Evolutionary conservation across 1,140 invertebrate species (phyloP), one percentile per base, ranked within the genome.

Genomic region (Drosophila varians): DNA sequence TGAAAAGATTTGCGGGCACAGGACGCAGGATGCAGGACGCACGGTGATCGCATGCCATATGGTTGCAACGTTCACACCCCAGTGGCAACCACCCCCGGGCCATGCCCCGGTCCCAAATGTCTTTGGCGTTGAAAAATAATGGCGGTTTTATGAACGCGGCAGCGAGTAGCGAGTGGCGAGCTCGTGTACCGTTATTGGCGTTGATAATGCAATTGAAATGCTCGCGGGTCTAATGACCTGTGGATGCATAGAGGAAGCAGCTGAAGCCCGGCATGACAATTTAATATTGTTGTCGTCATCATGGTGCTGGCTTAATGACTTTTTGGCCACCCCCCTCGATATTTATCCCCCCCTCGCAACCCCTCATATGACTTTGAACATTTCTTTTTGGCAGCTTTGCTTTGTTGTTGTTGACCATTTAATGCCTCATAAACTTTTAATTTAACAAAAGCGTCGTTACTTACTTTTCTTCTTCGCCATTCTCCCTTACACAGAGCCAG

Each of bases 41-140:
- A n/a, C n/a, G n/a, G n/a, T n/a, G 36, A 42, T 46, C 38, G 57
- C 45, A 43, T 36, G 54, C 76, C 76, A 86, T 86, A 77, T 87
- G 82, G 46, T 65, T 66, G 62, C 62, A 66, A 43, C 60, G 62
- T 65, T 76, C 84, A 78, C 82, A 80, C 72, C 68, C 82, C 64
- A 19, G 31, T 62, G 77, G 46, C 64, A 49, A 18, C 40, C 31
- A 54, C 57, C 49, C 72, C 16, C 8, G 42, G 21, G 28, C 46
- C n/a, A 31, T 46, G 36, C 16, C 28, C 3, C 21, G 3, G 21
- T 4, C 21, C 12, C 51, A 43, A 54, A 51, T 47, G 82, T 69
- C 64, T 56, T 69, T 87, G 83, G 77, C 86, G 86, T 89, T 89
- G 86, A 89, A 86, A 89, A 89, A 89, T 89, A 89, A 89, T 89